Base-by-base conservation (phyloP, 2,888 invertebrate genomes). In the Eilema sororculum region DNA sequence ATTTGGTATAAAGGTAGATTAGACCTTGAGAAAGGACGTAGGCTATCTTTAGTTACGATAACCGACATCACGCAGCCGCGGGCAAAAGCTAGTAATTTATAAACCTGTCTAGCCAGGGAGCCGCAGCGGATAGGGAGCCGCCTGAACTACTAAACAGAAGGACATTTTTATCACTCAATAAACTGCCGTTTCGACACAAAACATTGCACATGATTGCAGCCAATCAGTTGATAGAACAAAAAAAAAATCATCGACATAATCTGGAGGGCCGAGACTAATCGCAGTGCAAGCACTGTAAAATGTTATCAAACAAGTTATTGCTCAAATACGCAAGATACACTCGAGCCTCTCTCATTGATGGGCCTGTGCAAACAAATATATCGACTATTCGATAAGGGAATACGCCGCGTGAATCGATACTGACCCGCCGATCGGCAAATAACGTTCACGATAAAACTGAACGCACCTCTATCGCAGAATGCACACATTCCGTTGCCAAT, bases 251-350 rank as follows among this genome's bases (percentile, higher is more conserved):
- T 82, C 82, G 85, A 83, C 86, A 81, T 86, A 91, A 92, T 91
- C 88, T 89, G 87, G 84, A 89, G 87, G 87, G 88, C 83, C 83
- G 86, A 85, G 84, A 87, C 87, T 93, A 92, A 93, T 93, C 91
- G 89, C 86, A 91, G 84, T 86, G 86, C 89, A 90, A 92, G 90
- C 91, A 90, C 87, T 89, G 90, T 89, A 87, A 87, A 91, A 86
- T 86, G 87, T 91, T 92, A 93, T 91, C 93, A 91, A 91, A 92
- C 93, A 92, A 93, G 91, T 92, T 94, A 92, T 93, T 92, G 92
- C 91, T 93, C 91, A 93, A 94, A 94, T 91, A 94, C 89, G 92
- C 91, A 90, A 92, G 91, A 91, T 90, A 92, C 89, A 90, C 93
- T 92, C 91, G 86, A 92, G 82, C 79, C 88, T 85, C 86, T 87